phyloP scores from a whole-genome alignment of 2,113 vertebrate species.

The Baryphthengus martii region DNA sequence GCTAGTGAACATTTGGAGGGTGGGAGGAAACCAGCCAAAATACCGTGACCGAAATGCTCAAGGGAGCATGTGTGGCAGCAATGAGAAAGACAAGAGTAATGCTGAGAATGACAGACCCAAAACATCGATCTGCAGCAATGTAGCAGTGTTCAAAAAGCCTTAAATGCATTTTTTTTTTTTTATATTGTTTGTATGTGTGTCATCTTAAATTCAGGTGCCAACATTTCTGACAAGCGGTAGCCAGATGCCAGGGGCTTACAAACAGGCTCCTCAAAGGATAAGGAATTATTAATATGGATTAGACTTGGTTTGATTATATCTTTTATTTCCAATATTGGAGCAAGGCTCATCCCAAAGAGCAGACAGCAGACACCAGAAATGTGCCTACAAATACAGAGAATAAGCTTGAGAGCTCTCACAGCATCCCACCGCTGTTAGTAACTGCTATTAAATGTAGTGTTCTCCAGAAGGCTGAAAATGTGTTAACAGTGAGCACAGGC shows the following conservation, averaged over 20 bases:
- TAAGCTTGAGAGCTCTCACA: not conserved
- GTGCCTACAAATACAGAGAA: not conserved
- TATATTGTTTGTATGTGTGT: not conserved
- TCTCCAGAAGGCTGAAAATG: not conserved
- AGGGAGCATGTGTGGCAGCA: not conserved
- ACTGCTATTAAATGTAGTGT: fast-evolving
- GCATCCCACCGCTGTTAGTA: not conserved
- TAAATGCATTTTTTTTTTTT: fast-evolving
- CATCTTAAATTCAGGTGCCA: not conserved
- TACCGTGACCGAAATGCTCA: not conserved
- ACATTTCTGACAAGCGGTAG: not conserved
- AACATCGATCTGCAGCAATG: not conserved
- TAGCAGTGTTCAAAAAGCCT: not conserved
- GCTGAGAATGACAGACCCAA: not conserved
- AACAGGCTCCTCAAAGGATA: not conserved
- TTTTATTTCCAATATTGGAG: not conserved
- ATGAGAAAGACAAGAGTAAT: not conserved
- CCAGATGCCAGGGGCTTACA: not conserved
- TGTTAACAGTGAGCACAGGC: not conserved
- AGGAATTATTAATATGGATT: not conserved
- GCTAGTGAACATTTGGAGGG: not conserved
- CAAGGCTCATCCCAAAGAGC: not conserved
- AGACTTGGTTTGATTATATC: not conserved
- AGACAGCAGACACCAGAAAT: not conserved
- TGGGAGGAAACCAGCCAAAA: not conserved